Evolutionary conservation across 1,140 invertebrate species (phyloP).

Genomic region (Panagrolaimus sp.): DNA sequence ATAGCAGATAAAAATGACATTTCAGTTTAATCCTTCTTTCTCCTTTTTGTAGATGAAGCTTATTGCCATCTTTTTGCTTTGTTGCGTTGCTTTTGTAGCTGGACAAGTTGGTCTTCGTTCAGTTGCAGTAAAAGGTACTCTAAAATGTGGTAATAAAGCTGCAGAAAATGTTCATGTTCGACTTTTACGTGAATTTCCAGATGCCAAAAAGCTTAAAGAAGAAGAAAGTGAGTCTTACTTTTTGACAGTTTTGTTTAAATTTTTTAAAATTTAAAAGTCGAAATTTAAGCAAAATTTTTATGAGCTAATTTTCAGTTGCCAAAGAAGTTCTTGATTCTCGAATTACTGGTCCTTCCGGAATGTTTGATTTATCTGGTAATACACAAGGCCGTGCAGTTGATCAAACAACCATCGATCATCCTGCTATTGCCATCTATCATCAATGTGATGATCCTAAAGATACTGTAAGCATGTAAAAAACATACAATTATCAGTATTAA

Average conservation of each 20-base stretch:
- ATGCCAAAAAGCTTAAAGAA: neutral
- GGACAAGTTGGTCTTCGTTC: conserved; percentile 9
- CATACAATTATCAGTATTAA: neutral
- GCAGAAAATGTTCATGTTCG: neutral
- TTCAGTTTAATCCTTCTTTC: no score
- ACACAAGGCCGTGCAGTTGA: conserved; percentile 17
- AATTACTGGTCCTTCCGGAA: conserved; percentile 19
- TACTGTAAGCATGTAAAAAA: neutral
- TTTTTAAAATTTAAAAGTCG: no score
- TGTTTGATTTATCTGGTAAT: conserved; percentile 27
- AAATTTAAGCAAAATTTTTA: no score
- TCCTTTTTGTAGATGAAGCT: no score
- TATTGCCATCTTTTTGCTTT: no score
- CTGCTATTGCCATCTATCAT: conserved; percentile 6
- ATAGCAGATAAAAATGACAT: no score
- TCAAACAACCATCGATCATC: conserved; percentile 10
- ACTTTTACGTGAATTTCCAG: neutral
- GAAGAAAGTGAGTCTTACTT: neutral
- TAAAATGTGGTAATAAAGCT: neutral
- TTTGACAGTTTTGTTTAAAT: no score
- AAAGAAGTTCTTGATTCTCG: conserved; percentile 23
- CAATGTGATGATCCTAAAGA: neutral
- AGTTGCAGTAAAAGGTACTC: neutral
- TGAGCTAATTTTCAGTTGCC: conserved; percentile 14
- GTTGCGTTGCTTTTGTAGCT: neutral